phyloP scores from a whole-genome alignment of 1,140 invertebrate species.

The Galendromus occidentalis region DNA sequence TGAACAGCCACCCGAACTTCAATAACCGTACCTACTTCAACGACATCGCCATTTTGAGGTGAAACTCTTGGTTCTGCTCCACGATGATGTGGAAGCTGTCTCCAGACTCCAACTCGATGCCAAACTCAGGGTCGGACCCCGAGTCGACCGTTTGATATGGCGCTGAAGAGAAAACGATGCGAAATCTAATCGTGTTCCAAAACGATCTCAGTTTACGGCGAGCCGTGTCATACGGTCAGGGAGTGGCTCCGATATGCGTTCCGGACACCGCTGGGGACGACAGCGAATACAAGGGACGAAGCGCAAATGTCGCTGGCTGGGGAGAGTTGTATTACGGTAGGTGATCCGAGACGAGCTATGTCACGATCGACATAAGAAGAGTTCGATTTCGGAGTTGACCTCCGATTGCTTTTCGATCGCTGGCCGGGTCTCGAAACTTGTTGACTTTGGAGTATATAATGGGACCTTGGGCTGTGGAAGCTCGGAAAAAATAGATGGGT shows the following conservation, averaged over 20 bases:
- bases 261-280: not conserved
- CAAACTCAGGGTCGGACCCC: too few species aligned
- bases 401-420: too few species aligned
- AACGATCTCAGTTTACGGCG: not conserved
- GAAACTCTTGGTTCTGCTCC: not conserved
- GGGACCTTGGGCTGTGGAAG: too few species aligned
- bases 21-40: slow-evolving; percentile 23
- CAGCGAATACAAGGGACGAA: not conserved
- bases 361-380: too few species aligned
- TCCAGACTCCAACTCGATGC: too few species aligned
- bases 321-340: not conserved
- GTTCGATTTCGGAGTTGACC: too few species aligned
- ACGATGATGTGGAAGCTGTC: not conserved
- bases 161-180: too few species aligned
- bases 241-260: slow-evolving; percentile 1
- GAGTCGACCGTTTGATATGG: not conserved
- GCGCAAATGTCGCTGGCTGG: not conserved
- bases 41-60: slow-evolving; percentile 25
- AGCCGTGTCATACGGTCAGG: not conserved
- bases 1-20: slow-evolving; percentile 19
- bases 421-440: too few species aligned
- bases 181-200: too few species aligned
- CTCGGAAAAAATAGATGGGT: too few species aligned
- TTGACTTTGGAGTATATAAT: too few species aligned
- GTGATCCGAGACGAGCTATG: too few species aligned